phyloP scores from a whole-genome alignment of 2,797 vertebrate genomes.

The Leptatherina wallacei region DNA sequence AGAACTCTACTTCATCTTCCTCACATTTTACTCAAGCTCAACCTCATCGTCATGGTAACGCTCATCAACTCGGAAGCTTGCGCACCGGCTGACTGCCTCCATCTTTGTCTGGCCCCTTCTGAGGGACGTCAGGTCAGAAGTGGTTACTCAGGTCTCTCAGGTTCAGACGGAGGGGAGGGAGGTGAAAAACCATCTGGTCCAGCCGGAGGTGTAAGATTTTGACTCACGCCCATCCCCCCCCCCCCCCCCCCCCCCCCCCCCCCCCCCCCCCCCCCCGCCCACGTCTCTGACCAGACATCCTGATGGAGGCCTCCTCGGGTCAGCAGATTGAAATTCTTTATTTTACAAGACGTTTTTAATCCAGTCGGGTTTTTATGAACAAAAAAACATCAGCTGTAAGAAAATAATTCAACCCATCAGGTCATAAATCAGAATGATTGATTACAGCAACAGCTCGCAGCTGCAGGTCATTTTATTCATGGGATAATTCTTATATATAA shows the following conservation, averaged over 20 bases:
- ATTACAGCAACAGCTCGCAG: neutral
- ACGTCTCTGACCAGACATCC: neutral
- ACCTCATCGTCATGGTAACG: too few species aligned
- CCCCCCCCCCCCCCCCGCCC: too few species aligned
- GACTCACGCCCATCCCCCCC: constrained; percentile 3
- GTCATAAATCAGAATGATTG: neutral
- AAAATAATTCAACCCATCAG: neutral
- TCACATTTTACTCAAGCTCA: too few species aligned
- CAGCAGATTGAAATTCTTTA: too few species aligned
- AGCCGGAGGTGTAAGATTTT: constrained; percentile 22
- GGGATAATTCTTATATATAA: too few species aligned
- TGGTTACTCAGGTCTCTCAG: neutral
- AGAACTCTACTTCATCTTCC: too few species aligned
- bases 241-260: constrained; percentile 14
- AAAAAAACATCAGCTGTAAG: too few species aligned
- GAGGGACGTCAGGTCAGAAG: neutral
- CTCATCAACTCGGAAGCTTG: too few species aligned
- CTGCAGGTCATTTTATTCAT: too few species aligned
- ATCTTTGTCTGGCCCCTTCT: too few species aligned
- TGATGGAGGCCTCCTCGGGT: neutral
- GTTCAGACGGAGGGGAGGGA: neutral
- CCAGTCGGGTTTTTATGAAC: too few species aligned
- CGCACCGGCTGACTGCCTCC: too few species aligned
- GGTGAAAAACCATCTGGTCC: constrained; percentile 28
- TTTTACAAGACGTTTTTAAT: neutral